Base-by-base conservation (phyloP, 1,140 invertebrate species). In the Tetramorium parvispinum region DNA sequence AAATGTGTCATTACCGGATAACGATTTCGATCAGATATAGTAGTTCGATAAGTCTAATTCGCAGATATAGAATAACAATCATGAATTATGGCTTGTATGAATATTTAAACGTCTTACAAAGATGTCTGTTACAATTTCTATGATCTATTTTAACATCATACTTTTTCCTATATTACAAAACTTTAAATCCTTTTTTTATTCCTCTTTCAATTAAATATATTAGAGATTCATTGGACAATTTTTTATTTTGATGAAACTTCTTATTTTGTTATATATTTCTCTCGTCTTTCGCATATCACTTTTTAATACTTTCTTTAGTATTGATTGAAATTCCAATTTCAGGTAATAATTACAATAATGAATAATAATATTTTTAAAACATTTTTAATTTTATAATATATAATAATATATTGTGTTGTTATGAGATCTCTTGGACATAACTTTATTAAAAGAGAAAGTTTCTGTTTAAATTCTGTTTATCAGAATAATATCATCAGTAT, bases 21-120 rank as follows among this genome's bases (percentile, higher is more conserved):
- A 78, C 21, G 21, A 71, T 53, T 82, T 82, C 32, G 57, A 53
- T 81, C 65, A 40, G 24, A n/a, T 7, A 18, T n/a, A 55, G 10
- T 43, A 66, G 8, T 0, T 66, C 4, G 3, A 18, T 21, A 49
- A 37, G 3, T 46, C 10, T 71, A 32, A 71, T 71, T 73, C 11
- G 21, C 24, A 55, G 11, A 73, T 18, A 55, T n/a, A n/a, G n/a
- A 81, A 16, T n/a, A 37, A 37, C 7, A 66, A 37, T 1, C 13
- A n/a, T 49, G 6, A 57, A 49, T 57, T 71, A 49, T 66, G 8
- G 18, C 21, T 32, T 32, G 3, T 32, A 32, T 32, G 32, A 32
- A 32, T 32, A 32, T 32, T 32, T 32, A 55, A 27, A 37, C 71
- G 13, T 46, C 27, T 73, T 24, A 27, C 7, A 3, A 43, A 46